Base-by-base conservation (phyloP, 2,888 invertebrate genomes). In the Punctoribates punctum region DNA sequence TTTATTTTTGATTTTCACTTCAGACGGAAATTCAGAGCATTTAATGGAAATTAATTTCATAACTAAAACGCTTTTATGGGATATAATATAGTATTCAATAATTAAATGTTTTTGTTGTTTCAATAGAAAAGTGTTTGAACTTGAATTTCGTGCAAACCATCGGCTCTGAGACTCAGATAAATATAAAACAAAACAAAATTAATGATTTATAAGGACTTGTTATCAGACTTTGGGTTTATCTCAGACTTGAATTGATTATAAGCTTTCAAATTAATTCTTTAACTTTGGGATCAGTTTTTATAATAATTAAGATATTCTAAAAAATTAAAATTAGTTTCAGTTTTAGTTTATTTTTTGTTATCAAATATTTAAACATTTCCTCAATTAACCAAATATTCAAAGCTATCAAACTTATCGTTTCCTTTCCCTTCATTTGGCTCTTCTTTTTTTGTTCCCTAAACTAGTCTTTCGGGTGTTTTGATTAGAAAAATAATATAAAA, bases 361-460 rank as follows among this genome's bases (percentile, higher is more conserved):
- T 62, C 62, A 62, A 62, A 62, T 62, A 62, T 62, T 62, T 62
- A 62, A 62, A 62, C 62, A 62, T 62, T 62, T 62, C 62, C 62
- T 62, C 62, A 62, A 62, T 62, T 62, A 62, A 62, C 29, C 3
- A 17, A 62, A 62, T 62, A 62, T 62, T 62, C 34, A 62, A 62
- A 29, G 15, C 13, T 42, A 42, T 42, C 42, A 42, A 42, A 42
- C 42, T 42, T 42, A 42, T 42, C 42, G 42, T 42, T 42, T 42
- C n/a, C 29, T 62, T 23, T 62, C 34, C 11, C 9, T 62, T 29
- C 8, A 17, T 62, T 9, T 20, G 27, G 15, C 15, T 34, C 6
- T 62, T n/a, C 23, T 62, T 23, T 62, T 23, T 62, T 62, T 62
- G 23, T 57, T 25, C 8, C 1, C 9, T 27, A 62, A 62, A 62